phyloP scores from a whole-genome alignment of 2,797 vertebrate species.

The Takifugu ocellatus region DNA sequence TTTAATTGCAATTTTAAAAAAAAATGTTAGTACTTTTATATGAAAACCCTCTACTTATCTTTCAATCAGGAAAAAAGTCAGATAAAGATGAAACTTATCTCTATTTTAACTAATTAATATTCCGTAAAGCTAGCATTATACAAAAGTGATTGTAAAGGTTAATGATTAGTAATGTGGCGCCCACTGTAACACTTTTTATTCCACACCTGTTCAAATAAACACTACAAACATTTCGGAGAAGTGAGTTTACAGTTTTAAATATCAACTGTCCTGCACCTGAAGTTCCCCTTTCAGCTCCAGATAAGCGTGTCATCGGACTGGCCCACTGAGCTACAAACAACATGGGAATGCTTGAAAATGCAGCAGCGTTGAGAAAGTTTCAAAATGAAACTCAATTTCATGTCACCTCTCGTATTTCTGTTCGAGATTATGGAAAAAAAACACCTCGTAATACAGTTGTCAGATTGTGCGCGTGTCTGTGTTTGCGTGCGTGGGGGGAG shows the following conservation, averaged over 20 bases:
- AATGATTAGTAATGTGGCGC: conserved; percentile 57
- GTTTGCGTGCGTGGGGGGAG: conserved; percentile 5
- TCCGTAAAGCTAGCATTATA: too few species aligned
- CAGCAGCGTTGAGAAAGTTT: conserved; percentile 12
- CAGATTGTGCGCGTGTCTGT: conserved; percentile 3
- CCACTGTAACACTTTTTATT: conserved; percentile 15
- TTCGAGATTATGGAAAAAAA: conserved; percentile 5
- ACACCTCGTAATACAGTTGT: conserved; percentile 9
- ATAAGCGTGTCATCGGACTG: conserved; percentile 29
- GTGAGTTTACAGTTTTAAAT: conserved; percentile 80
- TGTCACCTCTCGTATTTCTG: not conserved
- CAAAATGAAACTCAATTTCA: not conserved
- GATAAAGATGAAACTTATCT: not conserved
- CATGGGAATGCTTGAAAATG: conserved; percentile 42
- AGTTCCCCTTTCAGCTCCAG: conserved; percentile 79
- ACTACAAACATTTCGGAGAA: conserved; percentile 61
- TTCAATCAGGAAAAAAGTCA: too few species aligned
- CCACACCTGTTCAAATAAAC: conserved; percentile 59
- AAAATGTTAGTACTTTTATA: too few species aligned
- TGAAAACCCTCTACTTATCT: too few species aligned
- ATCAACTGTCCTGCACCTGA: conserved; percentile 75
- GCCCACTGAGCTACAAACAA: conserved; percentile 28
- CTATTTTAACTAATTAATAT: too few species aligned
- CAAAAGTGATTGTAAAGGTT: too few species aligned
- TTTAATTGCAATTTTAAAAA: too few species aligned